Evolutionary conservation across 2,113 vertebrate species (phyloP).

Genomic region (Halichoerus grypus): DNA sequence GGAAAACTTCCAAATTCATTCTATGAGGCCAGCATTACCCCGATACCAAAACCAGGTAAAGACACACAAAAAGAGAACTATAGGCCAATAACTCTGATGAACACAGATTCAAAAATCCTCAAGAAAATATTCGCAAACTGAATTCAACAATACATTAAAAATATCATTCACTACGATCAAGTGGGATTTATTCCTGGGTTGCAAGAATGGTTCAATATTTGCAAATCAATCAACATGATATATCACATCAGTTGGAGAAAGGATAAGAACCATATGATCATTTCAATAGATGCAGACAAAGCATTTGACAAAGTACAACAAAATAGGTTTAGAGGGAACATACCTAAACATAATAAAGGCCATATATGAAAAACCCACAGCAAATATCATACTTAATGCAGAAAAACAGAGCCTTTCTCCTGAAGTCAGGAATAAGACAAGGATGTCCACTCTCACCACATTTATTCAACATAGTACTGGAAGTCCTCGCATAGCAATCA

Average conservation of each 20-base stretch:
- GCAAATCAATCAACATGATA: not conserved
- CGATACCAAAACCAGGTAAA: not conserved
- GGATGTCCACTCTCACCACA: not conserved
- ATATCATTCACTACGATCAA: not conserved
- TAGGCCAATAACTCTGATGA: not conserved
- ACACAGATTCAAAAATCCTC: not conserved
- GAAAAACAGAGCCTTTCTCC: not conserved
- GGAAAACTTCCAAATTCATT: not conserved
- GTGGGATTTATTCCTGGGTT: not conserved
- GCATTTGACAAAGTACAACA: not conserved
- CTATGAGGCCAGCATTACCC: not conserved
- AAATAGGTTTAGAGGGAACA: too few relatives aligned
- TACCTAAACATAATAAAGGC: too few relatives aligned
- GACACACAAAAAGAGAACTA: not conserved
- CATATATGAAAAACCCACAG: too few relatives aligned
- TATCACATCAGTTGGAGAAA: not conserved
- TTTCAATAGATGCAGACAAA: not conserved
- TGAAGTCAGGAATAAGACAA: not conserved
- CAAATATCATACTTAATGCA: not conserved
- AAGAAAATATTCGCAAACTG: not conserved
- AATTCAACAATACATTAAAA: not conserved
- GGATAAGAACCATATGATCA: not conserved
- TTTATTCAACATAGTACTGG: not conserved
- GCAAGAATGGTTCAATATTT: not conserved
- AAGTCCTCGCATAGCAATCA: not conserved